A percentile compares a stretch with the other conserved stretches of the same genome.
Evolutionary conservation across 2,888 invertebrate species (phyloP).

Genomic region (Dryocosmus kuriphilus): DNA sequence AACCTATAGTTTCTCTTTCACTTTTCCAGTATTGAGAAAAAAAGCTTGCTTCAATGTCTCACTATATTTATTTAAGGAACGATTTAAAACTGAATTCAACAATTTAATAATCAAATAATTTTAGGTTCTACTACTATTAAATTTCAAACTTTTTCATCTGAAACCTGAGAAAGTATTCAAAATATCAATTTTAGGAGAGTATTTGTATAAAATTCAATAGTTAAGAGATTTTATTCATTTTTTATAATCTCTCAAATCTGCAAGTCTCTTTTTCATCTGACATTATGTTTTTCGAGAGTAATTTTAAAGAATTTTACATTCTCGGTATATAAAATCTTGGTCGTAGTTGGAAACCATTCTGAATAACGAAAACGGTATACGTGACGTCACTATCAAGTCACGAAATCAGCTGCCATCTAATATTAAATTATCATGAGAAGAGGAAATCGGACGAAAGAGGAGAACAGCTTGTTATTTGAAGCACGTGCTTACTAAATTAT

Average conservation of each 20-base stretch:
- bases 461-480: slow-evolving; percentile 24
- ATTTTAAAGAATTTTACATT: not conserved
- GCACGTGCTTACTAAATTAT: slow-evolving; percentile 58
- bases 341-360: not conserved
- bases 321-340: not conserved
- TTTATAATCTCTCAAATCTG: not conserved
- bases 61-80: too few relatives aligned
- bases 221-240: not conserved
- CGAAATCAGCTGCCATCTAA: slow-evolving; percentile 34
- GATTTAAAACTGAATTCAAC: too few relatives aligned
- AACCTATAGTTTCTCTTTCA: too few relatives aligned
- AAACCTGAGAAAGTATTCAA: too few relatives aligned
- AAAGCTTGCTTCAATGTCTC: too few relatives aligned
- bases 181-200: too few relatives aligned
- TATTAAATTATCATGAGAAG: slow-evolving; percentile 36
- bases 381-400: slow-evolving; percentile 25
- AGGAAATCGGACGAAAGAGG: slow-evolving; percentile 17
- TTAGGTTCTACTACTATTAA: too few relatives aligned
- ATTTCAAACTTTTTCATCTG: too few relatives aligned
- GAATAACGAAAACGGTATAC: slow-evolving; percentile 15
- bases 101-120: too few relatives aligned
- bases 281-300: not conserved
- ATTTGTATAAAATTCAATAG: too few relatives aligned
- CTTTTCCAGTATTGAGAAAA: too few relatives aligned
- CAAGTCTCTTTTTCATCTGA: not conserved